Evolutionary conservation across 2,113 vertebrate genomes (phyloP), one percentile per base, ranked within the genome.

Genomic region (Strix uralensis): DNA sequence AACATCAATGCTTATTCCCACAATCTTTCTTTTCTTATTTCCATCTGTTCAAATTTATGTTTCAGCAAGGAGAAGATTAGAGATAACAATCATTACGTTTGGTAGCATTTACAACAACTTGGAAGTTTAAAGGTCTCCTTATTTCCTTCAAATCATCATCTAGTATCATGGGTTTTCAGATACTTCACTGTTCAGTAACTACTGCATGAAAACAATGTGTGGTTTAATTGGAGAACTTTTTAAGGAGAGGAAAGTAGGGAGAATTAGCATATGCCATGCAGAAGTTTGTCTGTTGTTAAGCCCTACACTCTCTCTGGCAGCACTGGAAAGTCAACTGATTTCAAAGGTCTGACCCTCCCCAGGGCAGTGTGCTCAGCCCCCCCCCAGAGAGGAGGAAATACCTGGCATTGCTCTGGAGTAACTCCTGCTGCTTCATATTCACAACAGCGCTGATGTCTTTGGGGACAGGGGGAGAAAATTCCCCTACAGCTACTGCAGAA

Each of bases 201-300:
- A 69, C 40, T n/a, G 9, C 14, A 29, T 25, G 57, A 40, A 95
- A 92, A 75, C 11, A 32, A 25, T 49, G 47, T 12, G 72, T 90
- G 62, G 84, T 81, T 97, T 97, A 97, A 97, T 57, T 79, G 52
- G 69, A 96, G 87, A 95, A 96, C 90, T 92, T 94, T 94, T 91
- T 96, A 94, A 97, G 96, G 80, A 61, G 42, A 84, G 57, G 44
- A 90, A 96, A 93, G 57, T 72, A 81, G 59, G 61, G 57, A 93
- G 86, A 95, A 89, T 95, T 91, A 90, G 44, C 95, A 93, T 71
- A 94, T 47, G 36, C 38, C n/a, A 67, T 75, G 59, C 78, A 94
- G 86, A 94, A 63, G 66, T 91, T 94, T 90, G 88, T 71, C 87
- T 65, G 85, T 70, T 46, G 36, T 65, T 75, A 90, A 94, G 70